Conservation (phyloP, 2,113 vertebrate species). For the Monopterus albus region DNA sequence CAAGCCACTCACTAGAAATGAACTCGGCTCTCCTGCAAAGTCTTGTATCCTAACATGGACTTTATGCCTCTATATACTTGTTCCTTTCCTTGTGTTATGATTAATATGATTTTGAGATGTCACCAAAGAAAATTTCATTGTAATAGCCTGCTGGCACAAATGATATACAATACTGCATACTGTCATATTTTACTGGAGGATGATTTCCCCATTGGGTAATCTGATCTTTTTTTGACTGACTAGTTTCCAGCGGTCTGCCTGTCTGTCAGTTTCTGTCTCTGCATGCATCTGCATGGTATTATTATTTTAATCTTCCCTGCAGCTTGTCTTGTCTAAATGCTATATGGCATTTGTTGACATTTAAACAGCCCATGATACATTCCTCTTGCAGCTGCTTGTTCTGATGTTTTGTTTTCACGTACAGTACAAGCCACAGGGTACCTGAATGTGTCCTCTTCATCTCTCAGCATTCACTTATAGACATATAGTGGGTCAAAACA, state of each 20-base stretch:
- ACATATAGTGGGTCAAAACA: conserved; percentile 35
- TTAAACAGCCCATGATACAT: conserved; percentile 53
- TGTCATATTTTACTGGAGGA: too few relatives aligned
- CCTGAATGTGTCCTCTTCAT: conserved; percentile 73
- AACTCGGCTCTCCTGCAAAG: too few relatives aligned
- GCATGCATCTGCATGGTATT: not conserved
- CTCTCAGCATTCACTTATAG: conserved; percentile 62
- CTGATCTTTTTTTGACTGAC: not conserved
- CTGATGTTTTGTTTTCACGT: conserved; percentile 62
- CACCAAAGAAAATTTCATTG: too few relatives aligned
- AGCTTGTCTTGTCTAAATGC: conserved; percentile 33
- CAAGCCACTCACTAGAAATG: too few relatives aligned
- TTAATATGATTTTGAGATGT: too few relatives aligned
- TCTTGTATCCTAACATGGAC: too few relatives aligned
- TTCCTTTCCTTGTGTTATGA: too few relatives aligned
- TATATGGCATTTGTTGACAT: conserved; percentile 63
- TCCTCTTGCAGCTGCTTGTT: conserved; percentile 78
- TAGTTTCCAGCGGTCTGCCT: too few relatives aligned
- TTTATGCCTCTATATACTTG: too few relatives aligned
- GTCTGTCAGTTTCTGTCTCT: conserved; percentile 3
- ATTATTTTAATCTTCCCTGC: conserved; percentile 5
- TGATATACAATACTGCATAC: too few relatives aligned
- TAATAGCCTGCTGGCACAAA: too few relatives aligned
- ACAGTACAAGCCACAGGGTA: conserved; percentile 67
- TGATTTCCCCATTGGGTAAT: too few relatives aligned